These are phyloP conservation scores for Drosophila seclusa DNA, from an alignment of 2,888 invertebrate species.

Conservation along the genomic window DNA sequence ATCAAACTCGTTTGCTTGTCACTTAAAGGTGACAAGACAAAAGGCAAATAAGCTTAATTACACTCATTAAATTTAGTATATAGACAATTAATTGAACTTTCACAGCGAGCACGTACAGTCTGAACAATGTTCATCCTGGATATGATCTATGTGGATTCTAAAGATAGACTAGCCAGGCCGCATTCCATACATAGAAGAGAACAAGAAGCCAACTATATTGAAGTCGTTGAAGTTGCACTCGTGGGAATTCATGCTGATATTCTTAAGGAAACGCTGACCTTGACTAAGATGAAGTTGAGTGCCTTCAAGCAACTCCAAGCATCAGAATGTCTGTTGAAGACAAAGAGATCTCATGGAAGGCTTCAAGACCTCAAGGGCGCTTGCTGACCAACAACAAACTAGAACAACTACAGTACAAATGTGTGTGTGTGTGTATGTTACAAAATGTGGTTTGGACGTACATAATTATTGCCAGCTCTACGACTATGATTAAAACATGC, in stretches of 20 bases:
- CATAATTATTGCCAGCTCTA: constrained; percentile 40
- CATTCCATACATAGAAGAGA: constrained; percentile 56
- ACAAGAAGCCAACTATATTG: constrained; percentile 19
- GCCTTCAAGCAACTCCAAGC: constrained; percentile 3
- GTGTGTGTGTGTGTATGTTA: constrained; percentile 16
- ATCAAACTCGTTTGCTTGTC: constrained; percentile 40
- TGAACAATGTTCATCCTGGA: constrained; percentile 2
- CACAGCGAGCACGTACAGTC: constrained; percentile 7
- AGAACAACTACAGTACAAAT: constrained; percentile 45
- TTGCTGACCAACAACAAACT: constrained; percentile 25
- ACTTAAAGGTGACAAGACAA: constrained; percentile 5
- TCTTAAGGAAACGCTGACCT: constrained; percentile 46
- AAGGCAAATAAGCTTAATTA: constrained; percentile 47
- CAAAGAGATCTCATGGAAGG: constrained; percentile 17
- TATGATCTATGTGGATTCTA: constrained; percentile 20
- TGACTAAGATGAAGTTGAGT: constrained; percentile 53
- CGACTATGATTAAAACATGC: constrained; percentile 34
- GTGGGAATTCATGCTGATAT: constrained; percentile 24
- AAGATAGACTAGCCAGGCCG: constrained; percentile 43
- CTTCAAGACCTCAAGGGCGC: constrained; percentile 52
- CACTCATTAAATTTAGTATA: constrained; percentile 30
- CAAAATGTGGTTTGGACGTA: constrained; percentile 34
- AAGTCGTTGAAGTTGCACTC: constrained; percentile 28
- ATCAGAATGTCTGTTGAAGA: background rate
- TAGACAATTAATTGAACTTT: constrained; percentile 43